A percentile compares a stretch with the other conserved stretches of the same genome.
phyloP scores from a whole-genome alignment of 1,140 invertebrate genomes.

The Panulirus ornatus region DNA sequence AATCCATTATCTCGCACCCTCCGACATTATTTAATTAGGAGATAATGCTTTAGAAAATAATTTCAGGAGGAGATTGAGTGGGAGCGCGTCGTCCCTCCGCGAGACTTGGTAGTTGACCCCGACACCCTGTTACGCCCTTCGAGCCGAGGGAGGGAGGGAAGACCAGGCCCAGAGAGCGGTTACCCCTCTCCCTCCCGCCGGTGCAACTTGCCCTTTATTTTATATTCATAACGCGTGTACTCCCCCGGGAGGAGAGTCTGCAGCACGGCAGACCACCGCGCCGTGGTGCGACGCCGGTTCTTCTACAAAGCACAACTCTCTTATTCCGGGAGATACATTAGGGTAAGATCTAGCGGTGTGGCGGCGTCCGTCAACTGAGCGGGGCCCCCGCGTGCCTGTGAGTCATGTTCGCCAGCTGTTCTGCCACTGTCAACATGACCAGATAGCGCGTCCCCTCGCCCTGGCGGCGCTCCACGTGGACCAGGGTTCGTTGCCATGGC shows the following conservation, averaged over 20 bases:
- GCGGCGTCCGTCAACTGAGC: constrained; percentile 39
- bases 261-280: neutral
- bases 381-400: constrained; percentile 37
- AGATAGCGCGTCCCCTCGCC: constrained; percentile 13
- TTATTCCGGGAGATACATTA: constrained; percentile 10
- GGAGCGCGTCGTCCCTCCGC: neutral
- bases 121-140: neutral
- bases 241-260: neutral
- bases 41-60: constrained; percentile 34
- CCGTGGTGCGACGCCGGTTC: neutral
- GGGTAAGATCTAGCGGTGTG: constrained; percentile 29
- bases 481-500: constrained; percentile 2
- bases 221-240: neutral
- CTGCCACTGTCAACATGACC: constrained; percentile 57
- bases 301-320: neutral
- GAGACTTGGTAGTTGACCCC: constrained; percentile 6
- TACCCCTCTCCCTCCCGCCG: too few relatives aligned
- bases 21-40: constrained; percentile 45
- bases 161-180: neutral
- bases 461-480: constrained; percentile 62
- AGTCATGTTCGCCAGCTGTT: constrained; percentile 56
- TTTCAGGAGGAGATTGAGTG: neutral
- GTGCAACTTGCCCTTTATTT: neutral
- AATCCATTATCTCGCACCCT: constrained; percentile 2
- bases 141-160: neutral